These are phyloP conservation scores for Octodonta nipae DNA, from an alignment of 2,888 invertebrate genomes.

Conservation along the genomic window DNA sequence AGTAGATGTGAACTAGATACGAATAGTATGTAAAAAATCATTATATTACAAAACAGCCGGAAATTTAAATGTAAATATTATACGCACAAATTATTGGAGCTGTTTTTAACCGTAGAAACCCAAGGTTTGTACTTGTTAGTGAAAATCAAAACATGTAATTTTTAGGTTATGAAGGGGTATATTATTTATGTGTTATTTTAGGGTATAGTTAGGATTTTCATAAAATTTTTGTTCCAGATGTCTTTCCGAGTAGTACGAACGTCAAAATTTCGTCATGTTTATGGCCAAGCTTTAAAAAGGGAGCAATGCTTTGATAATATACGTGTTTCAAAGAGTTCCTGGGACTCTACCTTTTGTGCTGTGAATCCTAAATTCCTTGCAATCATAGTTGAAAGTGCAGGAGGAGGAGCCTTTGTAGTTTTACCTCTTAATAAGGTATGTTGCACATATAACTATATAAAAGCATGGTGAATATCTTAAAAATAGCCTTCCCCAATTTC, in stretches of 20 bases:
- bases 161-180: constrained; percentile 24
- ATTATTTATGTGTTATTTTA: constrained; percentile 8
- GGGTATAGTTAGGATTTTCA: background rate
- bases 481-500: too few relatives aligned
- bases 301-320: constrained; percentile 97
- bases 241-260: constrained; percentile 93
- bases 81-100: constrained; percentile 10
- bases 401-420: constrained; percentile 91
- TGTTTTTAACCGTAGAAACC: constrained; percentile 9
- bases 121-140: constrained; percentile 17
- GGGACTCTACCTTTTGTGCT: constrained; percentile 96
- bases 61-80: constrained; percentile 21
- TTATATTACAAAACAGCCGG: constrained; percentile 11
- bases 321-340: constrained; percentile 91
- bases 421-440: constrained; percentile 80
- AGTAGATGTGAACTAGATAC: constrained; percentile 28
- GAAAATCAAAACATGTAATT: constrained; percentile 16
- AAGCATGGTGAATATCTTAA: too few relatives aligned
- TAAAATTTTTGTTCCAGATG: constrained; percentile 45
- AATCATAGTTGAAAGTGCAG: constrained; percentile 92
- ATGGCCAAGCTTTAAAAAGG: constrained; percentile 77
- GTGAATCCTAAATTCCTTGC: constrained; percentile 97
- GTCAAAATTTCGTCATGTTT: constrained; percentile 96
- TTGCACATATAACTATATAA: too few relatives aligned
- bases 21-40: constrained; percentile 22